A percentile compares a stretch with the other conserved stretches of the same genome.
Evolutionary conservation across 2,113 vertebrate genomes (phyloP).

Genomic region (Microcebus murinus): DNA sequence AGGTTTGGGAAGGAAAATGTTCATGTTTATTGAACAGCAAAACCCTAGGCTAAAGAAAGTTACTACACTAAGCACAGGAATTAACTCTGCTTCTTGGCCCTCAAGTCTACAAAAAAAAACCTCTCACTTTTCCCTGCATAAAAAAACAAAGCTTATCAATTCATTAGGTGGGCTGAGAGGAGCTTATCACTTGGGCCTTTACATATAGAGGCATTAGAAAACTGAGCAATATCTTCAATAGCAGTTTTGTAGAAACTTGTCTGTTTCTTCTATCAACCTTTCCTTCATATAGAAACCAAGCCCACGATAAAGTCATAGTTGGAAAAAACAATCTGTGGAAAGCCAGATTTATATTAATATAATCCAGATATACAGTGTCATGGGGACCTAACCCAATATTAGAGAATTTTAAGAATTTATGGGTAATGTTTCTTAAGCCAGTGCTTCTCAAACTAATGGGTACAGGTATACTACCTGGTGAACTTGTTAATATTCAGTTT

Average conservation of each 20-base stretch:
- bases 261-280: neutral
- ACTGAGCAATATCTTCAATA: neutral
- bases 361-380: neutral
- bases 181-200: neutral
- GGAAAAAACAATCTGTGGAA: neutral
- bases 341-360: neutral
- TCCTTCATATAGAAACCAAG: neutral
- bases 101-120: neutral
- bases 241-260: neutral
- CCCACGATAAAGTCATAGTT: neutral
- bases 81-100: neutral
- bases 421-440: neutral
- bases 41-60: neutral
- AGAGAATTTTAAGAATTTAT: neutral
- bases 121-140: neutral
- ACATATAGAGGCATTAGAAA: neutral
- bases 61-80: neutral
- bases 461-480: neutral
- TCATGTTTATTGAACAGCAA: neutral
- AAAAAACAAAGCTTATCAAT: neutral
- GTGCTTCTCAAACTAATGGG: neutral
- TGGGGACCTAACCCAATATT: neutral
- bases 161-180: neutral
- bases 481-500: neutral
- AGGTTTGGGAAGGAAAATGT: neutral